Conservation (phyloP, 2,113 vertebrate species). For the Rhynchopsitta pachyrhyncha region DNA sequence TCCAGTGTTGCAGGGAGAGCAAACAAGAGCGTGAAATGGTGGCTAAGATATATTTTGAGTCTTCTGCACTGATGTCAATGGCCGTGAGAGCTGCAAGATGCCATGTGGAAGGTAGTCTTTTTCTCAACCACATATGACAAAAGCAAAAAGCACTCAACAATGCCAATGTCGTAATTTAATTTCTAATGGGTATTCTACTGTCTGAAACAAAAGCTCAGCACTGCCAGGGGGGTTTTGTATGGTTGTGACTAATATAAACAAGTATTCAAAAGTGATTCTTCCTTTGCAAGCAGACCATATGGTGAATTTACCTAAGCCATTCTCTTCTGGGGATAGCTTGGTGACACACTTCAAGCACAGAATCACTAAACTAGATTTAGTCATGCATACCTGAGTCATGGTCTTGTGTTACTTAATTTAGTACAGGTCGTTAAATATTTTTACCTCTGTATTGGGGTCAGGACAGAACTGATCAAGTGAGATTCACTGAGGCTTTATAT, state of each 20-base stretch:
- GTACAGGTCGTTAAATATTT: conserved; percentile 35
- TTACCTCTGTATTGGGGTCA: conserved; percentile 43
- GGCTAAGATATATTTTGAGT: background rate
- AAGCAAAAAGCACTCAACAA: background rate
- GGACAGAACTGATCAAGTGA: background rate
- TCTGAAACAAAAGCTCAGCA: background rate
- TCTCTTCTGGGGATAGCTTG: background rate
- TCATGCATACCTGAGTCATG: background rate
- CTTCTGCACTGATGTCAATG: background rate
- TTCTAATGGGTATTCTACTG: background rate
- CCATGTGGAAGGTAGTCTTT: background rate
- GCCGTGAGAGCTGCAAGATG: rapidly evolving
- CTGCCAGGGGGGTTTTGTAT: background rate
- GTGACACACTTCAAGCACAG: background rate
- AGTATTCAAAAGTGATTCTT: background rate
- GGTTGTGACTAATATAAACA: background rate
- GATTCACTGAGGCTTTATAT: background rate
- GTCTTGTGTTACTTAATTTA: conserved; percentile 9
- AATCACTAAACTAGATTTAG: conserved; percentile 6
- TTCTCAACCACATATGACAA: background rate
- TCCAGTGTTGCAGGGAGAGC: background rate
- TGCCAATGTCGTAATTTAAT: background rate
- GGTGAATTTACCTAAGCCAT: background rate
- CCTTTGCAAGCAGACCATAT: background rate
- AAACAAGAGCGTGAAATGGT: background rate